Evolutionary conservation across 2,888 invertebrate species (phyloP).

Genomic region (Leptopterna dolabrata): DNA sequence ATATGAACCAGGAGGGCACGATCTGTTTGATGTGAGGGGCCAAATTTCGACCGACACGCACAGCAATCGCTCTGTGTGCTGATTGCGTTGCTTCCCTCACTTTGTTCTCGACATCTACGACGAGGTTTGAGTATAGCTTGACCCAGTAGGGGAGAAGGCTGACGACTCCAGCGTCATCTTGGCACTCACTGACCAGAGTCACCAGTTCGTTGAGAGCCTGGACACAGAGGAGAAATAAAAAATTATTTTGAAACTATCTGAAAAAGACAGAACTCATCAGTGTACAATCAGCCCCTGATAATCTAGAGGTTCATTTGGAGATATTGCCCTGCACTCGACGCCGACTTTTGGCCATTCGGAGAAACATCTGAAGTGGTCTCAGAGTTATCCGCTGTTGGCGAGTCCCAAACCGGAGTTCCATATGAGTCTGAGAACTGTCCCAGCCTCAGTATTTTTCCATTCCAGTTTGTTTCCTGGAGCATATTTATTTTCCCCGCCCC

Average conservation of each 20-base stretch:
- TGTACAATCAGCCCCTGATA: no score
- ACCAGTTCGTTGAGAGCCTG: constrained; percentile 86
- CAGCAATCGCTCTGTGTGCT: constrained; percentile 78
- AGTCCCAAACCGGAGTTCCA: no score
- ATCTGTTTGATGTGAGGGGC: constrained; percentile 84
- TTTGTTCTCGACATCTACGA: constrained; percentile 83
- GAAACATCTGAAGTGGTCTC: no score
- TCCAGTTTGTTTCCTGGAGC: no score
- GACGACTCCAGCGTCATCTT: constrained; percentile 74
- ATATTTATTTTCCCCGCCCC: no score
- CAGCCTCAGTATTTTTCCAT: no score
- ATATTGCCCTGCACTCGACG: no score
- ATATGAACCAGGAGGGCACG: constrained; percentile 86
- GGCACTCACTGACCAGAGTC: constrained; percentile 75
- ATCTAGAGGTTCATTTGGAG: no score
- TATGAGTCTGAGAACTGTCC: no score
- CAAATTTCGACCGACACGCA: constrained; percentile 78
- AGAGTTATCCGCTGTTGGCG: no score
- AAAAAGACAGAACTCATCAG: neutral
- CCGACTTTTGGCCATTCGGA: no score
- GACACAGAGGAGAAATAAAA: constrained; percentile 13
- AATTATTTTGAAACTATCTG: neutral
- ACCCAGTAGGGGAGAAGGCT: constrained; percentile 85
- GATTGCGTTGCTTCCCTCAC: constrained; percentile 83
- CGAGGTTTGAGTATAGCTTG: constrained; percentile 79